Base-by-base conservation (phyloP, 1,140 invertebrate species). In the Drosophila teissieri region DNA sequence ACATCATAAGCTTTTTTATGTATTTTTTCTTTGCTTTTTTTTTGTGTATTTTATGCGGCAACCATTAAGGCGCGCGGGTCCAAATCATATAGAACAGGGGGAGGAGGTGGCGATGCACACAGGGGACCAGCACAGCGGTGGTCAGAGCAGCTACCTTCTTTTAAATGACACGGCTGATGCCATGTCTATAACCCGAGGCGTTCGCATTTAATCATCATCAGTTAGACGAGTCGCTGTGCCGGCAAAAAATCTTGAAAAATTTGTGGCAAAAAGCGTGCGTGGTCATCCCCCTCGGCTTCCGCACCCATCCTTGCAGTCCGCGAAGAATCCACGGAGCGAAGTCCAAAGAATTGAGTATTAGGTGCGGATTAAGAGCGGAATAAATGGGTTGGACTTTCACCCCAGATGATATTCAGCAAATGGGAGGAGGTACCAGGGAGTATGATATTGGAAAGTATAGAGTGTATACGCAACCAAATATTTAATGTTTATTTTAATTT, bases 81-180 rank as follows among this genome's bases (percentile, higher is more conserved):
- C 61, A 63, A 89, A 89, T 77, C 83, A 52, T 40, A 48, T 68
- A 52, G 68, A 67, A 56, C 70, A 27, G 24, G 19, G 4, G 49
- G 39, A 22, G 46, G 46, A 7, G 37, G 37, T 39, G 42, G n/a
- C 11, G 46, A 44, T 6, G 15, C 17, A 12, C 22, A 17, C 42
- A 10, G 49, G 14, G 15, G 19, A 24, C 19, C 39, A 45, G 58
- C 77, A 46, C 78, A 64, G 72, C 68, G 57, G 67, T 76, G 74
- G 74, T 77, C 73, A 58, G 62, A 53, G 72, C 51, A 76, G 77
- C 85, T 90, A 89, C 84, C 84, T 89, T 89, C 84, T 89, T 89
- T 89, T 89, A 89, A 89, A 89, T 89, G 84, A 89, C 84, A 89
- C 84, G 80, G 88, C 84, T 89, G 84, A 89, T 89, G 84, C 84